Evolutionary conservation across 2,113 vertebrate species (phyloP), one percentile per base, ranked within the genome.

Genomic region (Eolophus roseicapilla): DNA sequence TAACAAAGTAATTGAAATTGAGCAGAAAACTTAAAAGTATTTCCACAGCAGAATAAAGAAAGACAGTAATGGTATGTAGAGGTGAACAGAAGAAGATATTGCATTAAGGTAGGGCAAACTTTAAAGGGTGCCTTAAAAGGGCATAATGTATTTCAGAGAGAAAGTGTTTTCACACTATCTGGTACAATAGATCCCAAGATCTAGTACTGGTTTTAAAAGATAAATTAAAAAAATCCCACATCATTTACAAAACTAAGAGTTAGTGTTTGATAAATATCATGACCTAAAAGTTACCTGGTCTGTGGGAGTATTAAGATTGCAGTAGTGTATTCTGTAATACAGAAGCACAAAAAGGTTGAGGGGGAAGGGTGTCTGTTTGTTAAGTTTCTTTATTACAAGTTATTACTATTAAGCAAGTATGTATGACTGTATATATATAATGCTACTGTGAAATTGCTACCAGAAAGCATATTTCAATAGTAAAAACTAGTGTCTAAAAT

Each of bases 41-140:
- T 73, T 73, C 28, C 52, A 15, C 1, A 31, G 41, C 9, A 35
- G 47, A 47, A 29, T 39, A 52, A 65, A 73, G 67, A 49, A 18
- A 43, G 35, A 12, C 7, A 16, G 21, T 31, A 43, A 33, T 0
- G 0, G 13, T 8, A 44, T 5, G 10, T 6, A 47, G 29, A 77
- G 11, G 21, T 10, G 44, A 44, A 29, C 2, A 13, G 43, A 65
- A 50, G 33, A 35, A 43, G 21, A 11, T 27, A 21, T 2, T 14
- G 4, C 12, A 43, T 21, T 57, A 35, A 37, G 8, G 17, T 37
- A 78, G 5, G 29, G 11, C 17, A 35, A 55, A 49, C 29, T 53
- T 35, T 29, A 73, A 35, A 65, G 24, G 9, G 9, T 7, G 28
- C 24, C 41, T 64, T 57, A 27, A 18, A 74, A 50, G 19, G 20